phyloP scores from a whole-genome alignment of 2,797 vertebrate genomes.

The Dicrostonyx torquatus region DNA sequence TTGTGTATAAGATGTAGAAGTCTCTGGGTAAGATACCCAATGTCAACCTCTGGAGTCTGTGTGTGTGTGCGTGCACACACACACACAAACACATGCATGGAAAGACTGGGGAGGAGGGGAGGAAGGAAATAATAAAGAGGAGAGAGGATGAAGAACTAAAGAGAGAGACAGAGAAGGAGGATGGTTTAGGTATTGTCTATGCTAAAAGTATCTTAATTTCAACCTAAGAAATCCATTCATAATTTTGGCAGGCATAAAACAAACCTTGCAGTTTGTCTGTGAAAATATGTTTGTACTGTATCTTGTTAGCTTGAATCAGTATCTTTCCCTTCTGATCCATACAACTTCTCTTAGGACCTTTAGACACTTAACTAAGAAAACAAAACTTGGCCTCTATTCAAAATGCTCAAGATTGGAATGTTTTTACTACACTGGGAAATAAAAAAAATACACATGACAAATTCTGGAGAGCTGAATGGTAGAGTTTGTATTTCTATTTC shows the following conservation, averaged over 20 bases:
- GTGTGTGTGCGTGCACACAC: too few relatives aligned
- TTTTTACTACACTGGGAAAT: neutral
- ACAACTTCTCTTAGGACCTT: neutral
- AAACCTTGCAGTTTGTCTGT: conserved; percentile 21
- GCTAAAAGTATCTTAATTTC: neutral
- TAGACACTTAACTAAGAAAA: conserved; percentile 3
- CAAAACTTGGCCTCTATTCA: conserved; percentile 21
- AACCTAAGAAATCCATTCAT: neutral
- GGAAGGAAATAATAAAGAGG: fast-evolving
- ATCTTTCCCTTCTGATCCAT: neutral
- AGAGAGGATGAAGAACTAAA: too few relatives aligned
- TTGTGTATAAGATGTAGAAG: neutral
- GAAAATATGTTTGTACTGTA: neutral
- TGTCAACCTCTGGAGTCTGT: neutral
- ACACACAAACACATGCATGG: too few relatives aligned
- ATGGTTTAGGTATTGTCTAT: neutral
- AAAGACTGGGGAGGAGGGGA: neutral
- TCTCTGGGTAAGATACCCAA: neutral
- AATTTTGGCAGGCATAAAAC: neutral
- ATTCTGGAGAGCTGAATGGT: conserved; percentile 17
- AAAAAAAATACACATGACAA: conserved; percentile 37
- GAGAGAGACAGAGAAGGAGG: neutral
- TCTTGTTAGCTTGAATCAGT: neutral
- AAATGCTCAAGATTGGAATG: conserved; percentile 9
- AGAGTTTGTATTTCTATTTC: conserved; percentile 43